Percentiles rank a stretch among this genome's conserved stretches.
These are phyloP conservation scores for Charanyca ferruginea DNA, from an alignment of 2,888 invertebrate species.

Conservation along the genomic window DNA sequence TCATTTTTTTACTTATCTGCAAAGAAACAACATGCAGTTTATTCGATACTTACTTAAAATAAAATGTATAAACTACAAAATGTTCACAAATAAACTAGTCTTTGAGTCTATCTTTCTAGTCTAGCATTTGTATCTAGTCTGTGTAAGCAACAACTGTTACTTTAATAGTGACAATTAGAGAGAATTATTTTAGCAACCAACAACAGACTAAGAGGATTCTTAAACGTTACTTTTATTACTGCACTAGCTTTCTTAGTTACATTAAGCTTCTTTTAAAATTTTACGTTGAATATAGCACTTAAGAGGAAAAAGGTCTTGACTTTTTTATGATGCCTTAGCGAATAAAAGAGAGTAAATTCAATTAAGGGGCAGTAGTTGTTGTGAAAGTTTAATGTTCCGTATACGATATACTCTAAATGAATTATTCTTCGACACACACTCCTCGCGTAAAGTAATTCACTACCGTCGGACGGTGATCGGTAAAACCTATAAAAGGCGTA, in stretches of 20 bases:
- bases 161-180: slow-evolving; percentile 49
- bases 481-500: slow-evolving; percentile 6
- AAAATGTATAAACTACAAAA: neutral
- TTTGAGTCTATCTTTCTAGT: slow-evolving; percentile 1
- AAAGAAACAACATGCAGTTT: neutral
- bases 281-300: slow-evolving; percentile 54
- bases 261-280: slow-evolving; percentile 51
- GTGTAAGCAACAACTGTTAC: neutral
- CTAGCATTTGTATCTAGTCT: too few relatives aligned
- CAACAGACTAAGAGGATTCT: slow-evolving; percentile 20
- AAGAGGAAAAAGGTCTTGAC: slow-evolving; percentile 38
- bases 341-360: slow-evolving; percentile 50
- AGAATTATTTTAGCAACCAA: slow-evolving; percentile 15
- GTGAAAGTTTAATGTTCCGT: slow-evolving; percentile 35
- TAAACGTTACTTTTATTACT: slow-evolving; percentile 49
- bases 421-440: slow-evolving; percentile 12
- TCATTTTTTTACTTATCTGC: neutral
- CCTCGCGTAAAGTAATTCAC: slow-evolving; percentile 1
- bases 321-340: slow-evolving; percentile 53
- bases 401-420: slow-evolving; percentile 26
- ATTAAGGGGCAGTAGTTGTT: slow-evolving; percentile 43
- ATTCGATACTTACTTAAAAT: too few relatives aligned
- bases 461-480: slow-evolving; percentile 8
- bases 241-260: slow-evolving; percentile 46
- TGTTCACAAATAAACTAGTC: slow-evolving; percentile 20